Conservation (phyloP, 2,113 vertebrate genomes). For the Holacanthus passer region DNA sequence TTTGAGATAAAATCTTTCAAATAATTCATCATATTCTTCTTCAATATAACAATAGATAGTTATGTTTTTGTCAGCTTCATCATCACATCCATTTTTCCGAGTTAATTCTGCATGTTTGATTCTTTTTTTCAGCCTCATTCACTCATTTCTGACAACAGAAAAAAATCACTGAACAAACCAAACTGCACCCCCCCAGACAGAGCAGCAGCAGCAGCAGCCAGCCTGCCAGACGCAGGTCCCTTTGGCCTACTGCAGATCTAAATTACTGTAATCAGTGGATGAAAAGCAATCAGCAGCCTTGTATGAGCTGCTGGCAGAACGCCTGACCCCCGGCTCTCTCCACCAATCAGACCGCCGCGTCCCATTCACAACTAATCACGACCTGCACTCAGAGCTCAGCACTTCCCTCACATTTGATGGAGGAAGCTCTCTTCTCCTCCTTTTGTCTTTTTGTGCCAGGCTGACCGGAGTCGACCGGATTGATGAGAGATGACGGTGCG, state of each 20-base stretch:
- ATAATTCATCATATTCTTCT: background rate
- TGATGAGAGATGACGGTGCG: slow-evolving; percentile 35
- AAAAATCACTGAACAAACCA: slow-evolving; percentile 12
- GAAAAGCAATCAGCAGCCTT: slow-evolving; percentile 85
- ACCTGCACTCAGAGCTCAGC: slow-evolving; percentile 47
- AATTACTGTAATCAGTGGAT: slow-evolving; percentile 83
- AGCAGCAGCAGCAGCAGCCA: slow-evolving; percentile 49
- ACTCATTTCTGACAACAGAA: slow-evolving; percentile 44
- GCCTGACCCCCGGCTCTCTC: slow-evolving; percentile 73
- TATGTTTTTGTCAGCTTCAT: background rate
- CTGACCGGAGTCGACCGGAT: slow-evolving; percentile 50
- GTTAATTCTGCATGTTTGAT: slow-evolving; percentile 9
- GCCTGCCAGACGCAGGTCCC: slow-evolving; percentile 67
- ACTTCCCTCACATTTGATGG: slow-evolving; percentile 67
- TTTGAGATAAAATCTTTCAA: background rate
- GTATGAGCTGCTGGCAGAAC: slow-evolving; percentile 74
- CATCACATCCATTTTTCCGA: background rate
- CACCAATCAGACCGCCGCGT: slow-evolving; percentile 69
- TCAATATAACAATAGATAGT: background rate
- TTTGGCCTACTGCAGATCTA: slow-evolving; percentile 73
- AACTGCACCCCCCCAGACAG: slow-evolving; percentile 19
- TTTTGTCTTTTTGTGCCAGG: slow-evolving; percentile 61
- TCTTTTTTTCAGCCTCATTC: slow-evolving; percentile 31
- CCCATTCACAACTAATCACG: slow-evolving; percentile 77
- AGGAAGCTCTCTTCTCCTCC: slow-evolving; percentile 66